Conservation (phyloP, 2,888 invertebrate genomes). For the Eristalis arbustorum region DNA sequence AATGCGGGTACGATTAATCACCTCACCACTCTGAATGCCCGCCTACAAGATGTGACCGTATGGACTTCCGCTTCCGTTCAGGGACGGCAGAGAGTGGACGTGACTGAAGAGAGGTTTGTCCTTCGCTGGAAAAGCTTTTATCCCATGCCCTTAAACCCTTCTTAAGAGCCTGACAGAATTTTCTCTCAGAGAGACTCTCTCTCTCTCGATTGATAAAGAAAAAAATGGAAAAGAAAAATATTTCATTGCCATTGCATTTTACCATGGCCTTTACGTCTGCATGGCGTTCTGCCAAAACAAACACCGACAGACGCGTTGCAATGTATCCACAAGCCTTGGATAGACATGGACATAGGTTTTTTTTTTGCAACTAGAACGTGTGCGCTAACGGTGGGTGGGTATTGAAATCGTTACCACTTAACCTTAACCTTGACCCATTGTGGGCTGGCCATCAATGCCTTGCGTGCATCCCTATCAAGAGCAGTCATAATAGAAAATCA, state of each 20-base stretch:
- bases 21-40: neutral
- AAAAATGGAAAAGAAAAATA: conserved; percentile 14
- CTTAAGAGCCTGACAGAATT: neutral
- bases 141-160: neutral
- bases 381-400: neutral
- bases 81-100: neutral
- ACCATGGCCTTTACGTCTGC: conserved; percentile 67
- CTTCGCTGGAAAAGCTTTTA: neutral
- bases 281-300: conserved; percentile 63
- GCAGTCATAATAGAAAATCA: conserved; percentile 21
- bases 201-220: neutral
- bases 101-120: neutral
- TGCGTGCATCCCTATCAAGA: neutral
- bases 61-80: neutral
- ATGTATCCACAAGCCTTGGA: neutral
- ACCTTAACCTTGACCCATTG: conserved; percentile 69
- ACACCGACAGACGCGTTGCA: conserved; percentile 17
- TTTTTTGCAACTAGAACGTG: neutral
- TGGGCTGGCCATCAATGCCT: neutral
- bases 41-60: neutral
- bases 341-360: neutral
- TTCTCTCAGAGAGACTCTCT: neutral
- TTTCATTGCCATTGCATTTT: conserved; percentile 68
- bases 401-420: conserved; percentile 33
- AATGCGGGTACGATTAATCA: conserved; percentile 29